These are phyloP conservation scores for Puntigrus tetrazona DNA, from an alignment of 2,113 vertebrate species.

Conservation along the genomic window DNA sequence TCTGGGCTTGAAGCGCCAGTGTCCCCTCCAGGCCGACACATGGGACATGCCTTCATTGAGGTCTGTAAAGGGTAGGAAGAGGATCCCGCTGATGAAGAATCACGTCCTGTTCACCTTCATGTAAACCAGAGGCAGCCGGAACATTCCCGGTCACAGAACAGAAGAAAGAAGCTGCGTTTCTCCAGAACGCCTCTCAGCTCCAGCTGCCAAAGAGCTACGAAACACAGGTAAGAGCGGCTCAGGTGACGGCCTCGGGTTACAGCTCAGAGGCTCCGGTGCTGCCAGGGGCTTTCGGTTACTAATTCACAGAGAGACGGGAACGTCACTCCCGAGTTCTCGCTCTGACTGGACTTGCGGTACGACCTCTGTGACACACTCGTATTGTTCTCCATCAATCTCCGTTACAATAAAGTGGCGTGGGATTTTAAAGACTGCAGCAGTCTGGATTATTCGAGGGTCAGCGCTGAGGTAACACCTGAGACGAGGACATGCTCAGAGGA, in stretches of 20 bases:
- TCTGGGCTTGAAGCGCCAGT: constrained; percentile 52
- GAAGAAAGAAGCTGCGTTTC: constrained; percentile 1
- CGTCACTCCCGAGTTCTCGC: background rate
- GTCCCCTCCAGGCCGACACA: constrained; percentile 51
- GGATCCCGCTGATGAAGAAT: background rate
- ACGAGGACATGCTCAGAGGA: constrained; percentile 30
- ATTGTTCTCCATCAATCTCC: background rate
- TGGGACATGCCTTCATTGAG: constrained; percentile 58
- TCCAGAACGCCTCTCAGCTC: background rate
- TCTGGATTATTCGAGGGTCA: background rate
- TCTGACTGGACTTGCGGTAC: background rate
- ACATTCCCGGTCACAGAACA: background rate
- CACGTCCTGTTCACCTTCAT: background rate
- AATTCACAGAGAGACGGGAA: constrained; percentile 1
- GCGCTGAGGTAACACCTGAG: constrained; percentile 23
- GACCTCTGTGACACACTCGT: background rate
- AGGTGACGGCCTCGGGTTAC: constrained; percentile 58
- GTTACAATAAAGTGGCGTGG: background rate
- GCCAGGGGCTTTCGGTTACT: constrained; percentile 38
- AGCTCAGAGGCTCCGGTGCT: constrained; percentile 32
- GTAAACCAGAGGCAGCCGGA: background rate
- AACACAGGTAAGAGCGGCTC: constrained; percentile 49
- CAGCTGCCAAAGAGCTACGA: constrained; percentile 43
- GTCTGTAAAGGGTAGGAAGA: constrained; percentile 14
- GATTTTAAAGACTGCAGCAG: background rate